Base-by-base conservation (phyloP, 2,888 invertebrate genomes). In the Idaea straminata region DNA sequence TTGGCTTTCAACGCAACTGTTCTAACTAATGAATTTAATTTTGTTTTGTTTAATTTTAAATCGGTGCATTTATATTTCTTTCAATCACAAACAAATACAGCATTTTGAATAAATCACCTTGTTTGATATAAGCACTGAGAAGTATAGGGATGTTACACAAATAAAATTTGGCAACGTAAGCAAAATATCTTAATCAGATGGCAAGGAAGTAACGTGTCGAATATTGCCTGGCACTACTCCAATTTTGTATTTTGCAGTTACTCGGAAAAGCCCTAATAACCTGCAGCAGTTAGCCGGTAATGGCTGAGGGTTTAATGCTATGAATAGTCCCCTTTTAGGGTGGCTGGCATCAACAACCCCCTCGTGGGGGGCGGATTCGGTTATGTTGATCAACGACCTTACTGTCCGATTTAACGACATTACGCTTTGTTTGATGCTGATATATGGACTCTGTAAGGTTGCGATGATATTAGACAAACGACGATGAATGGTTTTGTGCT, bases 211-310 rank as follows among this genome's bases (percentile, higher is more conserved):
- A 77, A 70, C 70, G 69, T 71, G 69, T 73, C 70, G 72, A 73
- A 66, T 64, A 68, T 82, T 79, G 79, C 76, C 84, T 89, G 89
- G 88, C 88, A 66, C 62, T 64, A 66, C 66, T 81, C 87, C 89
- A 90, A 83, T 77, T 78, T 73, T 74, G 76, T 73, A 67, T 69
- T 67, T 74, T 83, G 79, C 79, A 81, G 75, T 81, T 81, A 79
- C 77, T 81, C 79, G 82, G 80, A 83, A 83, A 83, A 82, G 80
- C 81, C 79, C 82, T 83, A 84, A 86, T 85, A 86, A 84, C 82
- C 80, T 84, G 81, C 74, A 71, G 74, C 74, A 79, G 79, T 82
- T 81, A 77, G 77, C 76, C 80, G 82, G 83, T 85, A 86, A 85
- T 82, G 79, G 80, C 69, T 65, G 74, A 83, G 77, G 76, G 81